Evolutionary conservation across 2,113 vertebrate species (phyloP), one percentile per base, ranked within the genome.

Genomic region (Epinephelus moara): DNA sequence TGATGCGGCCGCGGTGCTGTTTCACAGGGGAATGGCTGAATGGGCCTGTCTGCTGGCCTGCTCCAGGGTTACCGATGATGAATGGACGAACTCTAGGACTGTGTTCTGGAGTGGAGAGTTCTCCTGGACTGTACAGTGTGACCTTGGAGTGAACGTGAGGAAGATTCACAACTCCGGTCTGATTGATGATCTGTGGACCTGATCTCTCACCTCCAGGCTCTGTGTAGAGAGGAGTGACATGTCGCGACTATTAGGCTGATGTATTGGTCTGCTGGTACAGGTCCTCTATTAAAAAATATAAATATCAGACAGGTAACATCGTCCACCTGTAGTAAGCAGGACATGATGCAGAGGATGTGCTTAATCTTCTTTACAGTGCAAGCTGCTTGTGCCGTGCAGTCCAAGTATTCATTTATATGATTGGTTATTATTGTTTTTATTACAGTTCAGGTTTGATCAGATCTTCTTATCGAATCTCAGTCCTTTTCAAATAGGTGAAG

Each of bases 11-110:
- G 67, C 30, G 7, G 67, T 68, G 45, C 55, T 6, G 1, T 85
- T 71, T 69, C 73, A 68, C 3, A 6, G 60, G 50, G 50, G 42
- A 60, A 19, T 3, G 62, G 71, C 74, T 78, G 61, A 82, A 45
- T 50, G 80, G 59, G 62, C 33, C 75, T 87, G 88, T 87, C 85
- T 75, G 56, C 77, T 10, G 73, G 45, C 25, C 70, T 15, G 83
- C 69, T 70, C 42, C 60, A 56, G 81, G 78, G 85, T 85, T 86
- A 71, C 21, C 1, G 27, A 87, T 91, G 92, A 92, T 92, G 70
- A 88, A 92, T 92, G 85, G 69, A 82, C 37, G 2, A 82, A 74
- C 71, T 70, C 55, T 4, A 47, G 76, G n/a, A 84, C 52, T 73
- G 70, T 80, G 81, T 85, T 47, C 62, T 33, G 45, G 42, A 73